Evolutionary conservation across 2,888 invertebrate genomes (phyloP).

Genomic region (Atethmia centrago): DNA sequence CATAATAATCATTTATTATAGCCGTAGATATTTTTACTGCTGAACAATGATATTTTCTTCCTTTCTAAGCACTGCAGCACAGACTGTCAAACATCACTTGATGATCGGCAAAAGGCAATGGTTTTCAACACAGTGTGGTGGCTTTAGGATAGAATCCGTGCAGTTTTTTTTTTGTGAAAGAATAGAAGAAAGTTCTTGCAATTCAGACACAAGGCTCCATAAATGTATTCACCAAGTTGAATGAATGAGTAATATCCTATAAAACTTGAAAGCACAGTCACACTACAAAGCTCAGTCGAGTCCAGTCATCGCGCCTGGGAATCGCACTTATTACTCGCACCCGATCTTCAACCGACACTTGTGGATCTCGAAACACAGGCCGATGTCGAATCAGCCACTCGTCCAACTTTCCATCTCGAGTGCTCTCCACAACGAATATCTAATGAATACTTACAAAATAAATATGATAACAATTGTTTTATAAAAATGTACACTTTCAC

Average conservation of each 20-base stretch:
- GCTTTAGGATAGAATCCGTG: background rate
- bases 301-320: conserved; percentile 84
- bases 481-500: conserved; percentile 65
- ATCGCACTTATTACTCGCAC: conserved; percentile 78
- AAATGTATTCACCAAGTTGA: background rate
- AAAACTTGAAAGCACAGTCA: conserved; percentile 56
- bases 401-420: conserved; percentile 78
- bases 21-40: background rate
- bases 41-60: background rate
- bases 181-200: background rate
- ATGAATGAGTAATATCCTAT: background rate
- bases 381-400: conserved; percentile 82
- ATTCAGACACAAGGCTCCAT: background rate
- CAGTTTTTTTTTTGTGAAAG: background rate
- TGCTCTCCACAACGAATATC: conserved; percentile 78
- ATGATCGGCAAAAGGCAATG: background rate
- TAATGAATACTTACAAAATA: conserved; percentile 80
- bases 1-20: background rate
- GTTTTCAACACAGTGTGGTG: background rate
- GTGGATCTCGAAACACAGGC: conserved; percentile 80
- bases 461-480: conserved; percentile 72
- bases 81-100: background rate
- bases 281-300: conserved; percentile 63
- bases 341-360: conserved; percentile 71
- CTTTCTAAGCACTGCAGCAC: too few relatives aligned